These are phyloP conservation scores for Brachyopa scutellaris DNA, from an alignment of 2,888 invertebrate species.

Conservation along the genomic window DNA sequence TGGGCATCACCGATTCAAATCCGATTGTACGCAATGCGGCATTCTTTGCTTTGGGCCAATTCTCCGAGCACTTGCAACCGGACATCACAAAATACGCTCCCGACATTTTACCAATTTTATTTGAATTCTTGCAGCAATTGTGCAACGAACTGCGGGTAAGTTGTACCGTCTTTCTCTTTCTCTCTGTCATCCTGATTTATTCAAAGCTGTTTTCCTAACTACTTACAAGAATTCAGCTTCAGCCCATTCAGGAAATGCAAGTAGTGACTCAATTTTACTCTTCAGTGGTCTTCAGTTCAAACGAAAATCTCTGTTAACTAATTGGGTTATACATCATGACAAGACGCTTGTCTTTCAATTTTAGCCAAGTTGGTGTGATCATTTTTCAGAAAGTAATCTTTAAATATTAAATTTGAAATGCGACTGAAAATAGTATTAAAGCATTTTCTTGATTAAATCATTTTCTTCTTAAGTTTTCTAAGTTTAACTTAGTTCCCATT, in stretches of 20 bases:
- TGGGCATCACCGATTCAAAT: constrained; percentile 86
- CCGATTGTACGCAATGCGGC: constrained; percentile 88
- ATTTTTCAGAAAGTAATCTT: constrained; percentile 58
- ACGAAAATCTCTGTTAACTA: constrained; percentile 79
- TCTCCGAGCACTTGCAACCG: constrained; percentile 91
- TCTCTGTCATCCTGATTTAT: constrained; percentile 63
- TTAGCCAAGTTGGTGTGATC: constrained; percentile 67
- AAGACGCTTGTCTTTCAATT: constrained; percentile 63
- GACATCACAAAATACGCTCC: constrained; percentile 89
- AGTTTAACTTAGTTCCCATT: too few species aligned
- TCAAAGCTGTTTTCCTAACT: constrained; percentile 65
- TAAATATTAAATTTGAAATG: not conserved
- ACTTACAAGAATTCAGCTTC: constrained; percentile 67
- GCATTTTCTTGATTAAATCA: not conserved
- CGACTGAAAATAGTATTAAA: not conserved
- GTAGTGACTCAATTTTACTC: constrained; percentile 78
- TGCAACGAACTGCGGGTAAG: constrained; percentile 83
- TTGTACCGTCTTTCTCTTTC: constrained; percentile 16
- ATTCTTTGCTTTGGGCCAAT: constrained; percentile 90
- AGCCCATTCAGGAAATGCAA: constrained; percentile 73
- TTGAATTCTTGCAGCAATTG: constrained; percentile 86
- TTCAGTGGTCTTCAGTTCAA: constrained; percentile 79
- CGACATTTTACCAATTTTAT: constrained; percentile 88
- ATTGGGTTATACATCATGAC: constrained; percentile 76
- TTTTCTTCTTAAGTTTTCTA: constrained; percentile 23